These are phyloP conservation scores for Drosophila demipolita DNA, from an alignment of 2,888 invertebrate species.

Conservation along the genomic window DNA sequence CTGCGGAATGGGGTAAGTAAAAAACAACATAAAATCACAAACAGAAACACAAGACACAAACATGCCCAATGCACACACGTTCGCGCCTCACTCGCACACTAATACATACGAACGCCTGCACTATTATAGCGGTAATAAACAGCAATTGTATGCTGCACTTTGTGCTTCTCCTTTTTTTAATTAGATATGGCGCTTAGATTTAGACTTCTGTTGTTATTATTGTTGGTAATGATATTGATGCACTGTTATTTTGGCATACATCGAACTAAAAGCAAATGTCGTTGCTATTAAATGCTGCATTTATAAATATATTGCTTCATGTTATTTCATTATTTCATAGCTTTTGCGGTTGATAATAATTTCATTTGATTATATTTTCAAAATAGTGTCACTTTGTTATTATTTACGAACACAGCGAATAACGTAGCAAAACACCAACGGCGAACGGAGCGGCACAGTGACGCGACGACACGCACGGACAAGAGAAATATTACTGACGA, in stretches of 20 bases:
- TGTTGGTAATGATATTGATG: slow-evolving; percentile 27
- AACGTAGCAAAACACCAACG: slow-evolving; percentile 54
- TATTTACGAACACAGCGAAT: slow-evolving; percentile 54
- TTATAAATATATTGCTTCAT: slow-evolving; percentile 19
- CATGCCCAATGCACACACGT: slow-evolving; percentile 47
- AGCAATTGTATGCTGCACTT: slow-evolving; percentile 57
- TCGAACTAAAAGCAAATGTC: slow-evolving; percentile 25
- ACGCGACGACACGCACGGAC: slow-evolving; percentile 51
- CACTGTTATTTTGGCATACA: slow-evolving; percentile 33
- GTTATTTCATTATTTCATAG: slow-evolving; percentile 22
- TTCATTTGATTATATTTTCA: slow-evolving; percentile 27
- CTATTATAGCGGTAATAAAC: slow-evolving; percentile 36
- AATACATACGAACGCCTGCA: slow-evolving; percentile 38
- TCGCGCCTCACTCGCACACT: slow-evolving; percentile 21
- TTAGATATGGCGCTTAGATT: slow-evolving; percentile 49
- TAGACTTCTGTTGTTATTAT: slow-evolving; percentile 16
- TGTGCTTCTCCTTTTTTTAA: slow-evolving; percentile 34
- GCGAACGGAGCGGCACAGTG: slow-evolving; percentile 44
- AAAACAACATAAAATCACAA: slow-evolving; percentile 66
- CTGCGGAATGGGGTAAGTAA: slow-evolving; percentile 52
- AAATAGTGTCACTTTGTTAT: slow-evolving; percentile 45
- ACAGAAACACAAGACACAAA: slow-evolving; percentile 62
- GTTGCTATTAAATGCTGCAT: slow-evolving; percentile 26
- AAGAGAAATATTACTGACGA: slow-evolving; percentile 52
- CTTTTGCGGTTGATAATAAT: slow-evolving; percentile 26